phyloP scores from a whole-genome alignment of 2,797 vertebrate genomes.

The Myotis pilosus region DNA sequence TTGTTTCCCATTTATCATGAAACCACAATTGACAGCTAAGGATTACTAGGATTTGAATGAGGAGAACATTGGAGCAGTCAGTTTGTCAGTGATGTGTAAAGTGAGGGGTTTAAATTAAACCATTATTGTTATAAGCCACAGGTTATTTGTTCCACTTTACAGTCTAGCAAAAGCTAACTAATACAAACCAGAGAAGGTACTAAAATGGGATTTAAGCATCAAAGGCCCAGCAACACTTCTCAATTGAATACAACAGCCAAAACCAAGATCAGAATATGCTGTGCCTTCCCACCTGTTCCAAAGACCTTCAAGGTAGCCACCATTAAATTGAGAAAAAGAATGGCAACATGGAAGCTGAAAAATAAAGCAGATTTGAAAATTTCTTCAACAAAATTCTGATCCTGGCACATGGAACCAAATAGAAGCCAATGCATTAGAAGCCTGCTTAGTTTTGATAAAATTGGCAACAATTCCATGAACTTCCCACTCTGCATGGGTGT shows the following conservation, averaged over 20 bases:
- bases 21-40: neutral
- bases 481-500: neutral
- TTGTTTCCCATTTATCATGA: conserved; percentile 29
- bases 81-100: neutral
- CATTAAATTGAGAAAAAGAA: neutral
- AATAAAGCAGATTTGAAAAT: conserved; percentile 10
- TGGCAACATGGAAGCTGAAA: neutral
- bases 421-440: neutral
- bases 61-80: neutral
- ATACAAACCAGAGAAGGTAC: neutral
- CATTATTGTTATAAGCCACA: neutral
- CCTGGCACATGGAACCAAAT: neutral
- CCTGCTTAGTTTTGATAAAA: conserved; percentile 36
- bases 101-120: neutral
- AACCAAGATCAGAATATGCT: neutral
- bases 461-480: neutral
- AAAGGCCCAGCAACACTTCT: neutral
- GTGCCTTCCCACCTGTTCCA: neutral
- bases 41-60: neutral
- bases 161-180: neutral
- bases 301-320: neutral
- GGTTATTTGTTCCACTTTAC: neutral
- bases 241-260: neutral
- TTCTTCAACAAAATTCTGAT: neutral
- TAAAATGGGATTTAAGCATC: neutral